phyloP scores from a whole-genome alignment of 2,113 vertebrate species.

The Charadrius vociferus region DNA sequence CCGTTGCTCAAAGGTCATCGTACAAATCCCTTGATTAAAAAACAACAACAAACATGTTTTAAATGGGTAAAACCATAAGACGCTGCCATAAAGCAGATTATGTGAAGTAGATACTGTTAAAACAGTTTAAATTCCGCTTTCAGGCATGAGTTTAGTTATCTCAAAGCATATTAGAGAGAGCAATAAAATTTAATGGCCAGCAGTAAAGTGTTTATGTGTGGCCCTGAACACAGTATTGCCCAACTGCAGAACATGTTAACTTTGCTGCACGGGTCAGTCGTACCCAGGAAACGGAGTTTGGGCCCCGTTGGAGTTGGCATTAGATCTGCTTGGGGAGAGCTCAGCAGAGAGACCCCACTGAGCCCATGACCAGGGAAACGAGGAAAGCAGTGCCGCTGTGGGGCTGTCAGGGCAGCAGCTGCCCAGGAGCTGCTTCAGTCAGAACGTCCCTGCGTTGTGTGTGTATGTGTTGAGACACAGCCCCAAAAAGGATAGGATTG shows the following conservation, averaged over 20 bases:
- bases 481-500: rapidly evolving
- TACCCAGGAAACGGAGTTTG: not conserved
- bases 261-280: rapidly evolving
- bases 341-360: not conserved
- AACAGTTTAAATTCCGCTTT: constrained; percentile 61
- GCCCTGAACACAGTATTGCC: not conserved
- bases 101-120: constrained; percentile 54
- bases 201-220: constrained; percentile 45
- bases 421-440: rapidly evolving
- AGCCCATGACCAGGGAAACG: rapidly evolving
- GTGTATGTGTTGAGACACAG: not conserved
- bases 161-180: constrained; percentile 58
- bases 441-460: rapidly evolving
- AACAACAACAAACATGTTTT: constrained; percentile 29
- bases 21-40: constrained; percentile 45
- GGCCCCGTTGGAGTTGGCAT: not conserved
- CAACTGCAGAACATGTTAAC: not conserved
- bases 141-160: constrained; percentile 61
- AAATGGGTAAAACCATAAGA: constrained; percentile 53
- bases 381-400: not conserved
- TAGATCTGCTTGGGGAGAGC: not conserved
- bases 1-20: constrained; percentile 16
- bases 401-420: not conserved
- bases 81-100: constrained; percentile 50
- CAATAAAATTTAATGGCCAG: constrained; percentile 59